Conservation (phyloP, 2,113 vertebrate species). For the Cottus gobio region DNA sequence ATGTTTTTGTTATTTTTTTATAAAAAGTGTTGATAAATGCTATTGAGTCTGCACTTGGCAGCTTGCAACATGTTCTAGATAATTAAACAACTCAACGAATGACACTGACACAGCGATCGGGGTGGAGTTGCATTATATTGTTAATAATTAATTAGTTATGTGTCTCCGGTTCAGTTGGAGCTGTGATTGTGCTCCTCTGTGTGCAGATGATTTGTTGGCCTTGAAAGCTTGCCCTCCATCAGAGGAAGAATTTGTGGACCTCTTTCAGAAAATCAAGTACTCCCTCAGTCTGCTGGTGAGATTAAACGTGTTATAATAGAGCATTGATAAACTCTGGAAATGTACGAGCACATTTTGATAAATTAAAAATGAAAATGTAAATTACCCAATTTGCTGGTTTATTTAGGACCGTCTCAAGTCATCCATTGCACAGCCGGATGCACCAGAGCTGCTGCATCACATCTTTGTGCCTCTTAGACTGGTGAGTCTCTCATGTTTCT, state of each 20-base stretch:
- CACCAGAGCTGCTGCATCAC: conserved; percentile 86
- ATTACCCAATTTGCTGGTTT: not conserved
- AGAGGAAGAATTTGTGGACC: conserved; percentile 84
- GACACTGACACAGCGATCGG: not conserved
- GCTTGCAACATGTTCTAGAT: not conserved
- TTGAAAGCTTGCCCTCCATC: conserved; percentile 83
- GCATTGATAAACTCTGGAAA: not conserved
- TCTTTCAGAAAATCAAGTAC: conserved; percentile 91
- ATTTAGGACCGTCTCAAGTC: conserved; percentile 85
- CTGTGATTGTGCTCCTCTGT: conserved; percentile 12
- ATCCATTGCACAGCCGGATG: conserved; percentile 84
- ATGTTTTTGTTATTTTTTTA: not conserved
- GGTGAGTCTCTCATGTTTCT: conserved; percentile 66
- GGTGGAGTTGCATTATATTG: not conserved
- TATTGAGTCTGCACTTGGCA: not conserved
- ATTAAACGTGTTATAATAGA: not conserved
- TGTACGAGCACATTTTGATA: not conserved
- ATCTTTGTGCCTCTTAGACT: conserved; percentile 86
- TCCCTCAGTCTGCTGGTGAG: conserved; percentile 90
- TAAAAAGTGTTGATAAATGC: not conserved
- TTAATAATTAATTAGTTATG: not conserved
- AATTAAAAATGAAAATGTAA: not conserved
- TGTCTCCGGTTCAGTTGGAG: not conserved
- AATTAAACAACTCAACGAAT: not conserved
- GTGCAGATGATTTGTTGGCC: conserved; percentile 84